Evolutionary conservation across 2,797 vertebrate genomes (phyloP), one percentile per base, ranked within the genome.

Genomic region (Manis crassicaudata): DNA sequence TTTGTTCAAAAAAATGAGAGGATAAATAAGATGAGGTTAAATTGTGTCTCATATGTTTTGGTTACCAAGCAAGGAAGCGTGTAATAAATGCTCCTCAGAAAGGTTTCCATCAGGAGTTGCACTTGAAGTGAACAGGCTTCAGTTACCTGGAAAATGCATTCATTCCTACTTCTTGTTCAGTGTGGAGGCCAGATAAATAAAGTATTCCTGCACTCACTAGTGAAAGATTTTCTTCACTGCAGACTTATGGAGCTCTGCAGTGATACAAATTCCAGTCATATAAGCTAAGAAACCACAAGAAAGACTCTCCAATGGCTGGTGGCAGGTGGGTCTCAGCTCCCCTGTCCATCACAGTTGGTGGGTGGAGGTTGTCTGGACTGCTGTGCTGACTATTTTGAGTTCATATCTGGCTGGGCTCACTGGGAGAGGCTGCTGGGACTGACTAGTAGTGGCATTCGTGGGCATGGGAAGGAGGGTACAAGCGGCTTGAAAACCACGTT

Each of bases 161-260:
- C 37, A 54, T 65, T 95, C 67, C 11, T 65, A 83, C 77, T 80
- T 88, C 68, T 90, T 88, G 32, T 54, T 75, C 3, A 8, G 40
- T 43, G 84, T 54, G 62, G 46, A 83, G 73, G 10, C 27, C 85
- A 43, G 76, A 40, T 46, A 70, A 94, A 58, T 35, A 62, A 92
- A 12, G 17, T 65, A 60, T 90, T 21, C 37, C 2, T 52, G 83
- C 62, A n/a, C 40, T 90, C 63, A 80, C 50, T 76, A 63, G 77
- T 80, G 73, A 94, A 83, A 65, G 6, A 43, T 82, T 94, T 88
- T 90, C 60, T 90, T 93, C 40, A 60, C 77, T 46, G 40, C 14
- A 70, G 83, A 84, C 54, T 75, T 80, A 37, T 35, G 72, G 43
- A 77, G 35, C 27, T 88, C 21, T 16, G 43, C 21, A 72, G n/a